phyloP scores from a whole-genome alignment of 2,888 invertebrate species.

The Latrodectus hesperus region DNA sequence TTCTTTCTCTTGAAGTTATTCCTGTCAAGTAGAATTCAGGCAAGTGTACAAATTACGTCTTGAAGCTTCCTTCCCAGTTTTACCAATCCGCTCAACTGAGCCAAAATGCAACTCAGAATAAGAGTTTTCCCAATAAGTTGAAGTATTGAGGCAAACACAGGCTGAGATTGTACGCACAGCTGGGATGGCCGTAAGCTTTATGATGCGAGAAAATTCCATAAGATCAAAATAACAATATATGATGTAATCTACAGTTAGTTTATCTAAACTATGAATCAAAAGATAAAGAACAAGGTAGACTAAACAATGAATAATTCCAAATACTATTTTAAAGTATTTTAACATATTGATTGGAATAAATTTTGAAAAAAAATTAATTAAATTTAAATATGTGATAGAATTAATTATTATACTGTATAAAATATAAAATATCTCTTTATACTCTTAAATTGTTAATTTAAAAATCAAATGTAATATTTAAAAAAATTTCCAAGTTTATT shows the following conservation, averaged over 20 bases:
- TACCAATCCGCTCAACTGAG: conserved; percentile 53
- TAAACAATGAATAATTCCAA: too few relatives aligned
- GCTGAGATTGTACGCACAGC: conserved; percentile 11
- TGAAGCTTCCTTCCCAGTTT: conserved; percentile 20
- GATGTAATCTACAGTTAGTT: background rate
- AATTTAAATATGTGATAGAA: too few relatives aligned
- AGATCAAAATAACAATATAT: conserved; percentile 37
- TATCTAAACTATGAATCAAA: too few relatives aligned
- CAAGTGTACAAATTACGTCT: conserved; percentile 46
- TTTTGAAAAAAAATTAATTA: too few relatives aligned
- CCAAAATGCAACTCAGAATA: conserved; percentile 41
- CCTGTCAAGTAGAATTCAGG: conserved; percentile 44
- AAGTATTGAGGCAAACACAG: conserved; percentile 39
- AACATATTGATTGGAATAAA: too few relatives aligned
- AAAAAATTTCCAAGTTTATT: too few relatives aligned
- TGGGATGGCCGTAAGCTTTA: conserved; percentile 34
- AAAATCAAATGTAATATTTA: too few relatives aligned
- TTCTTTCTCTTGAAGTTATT: conserved; percentile 17
- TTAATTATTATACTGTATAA: too few relatives aligned
- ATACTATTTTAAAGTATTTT: too few relatives aligned
- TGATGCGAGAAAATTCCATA: conserved; percentile 41
- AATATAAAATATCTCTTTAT: too few relatives aligned
- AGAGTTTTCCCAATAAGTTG: conserved; percentile 51
- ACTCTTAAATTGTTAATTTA: too few relatives aligned
- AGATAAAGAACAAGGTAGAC: too few relatives aligned